phyloP scores from a whole-genome alignment of 2,113 vertebrate species.

The Atlantisia rogersi region DNA sequence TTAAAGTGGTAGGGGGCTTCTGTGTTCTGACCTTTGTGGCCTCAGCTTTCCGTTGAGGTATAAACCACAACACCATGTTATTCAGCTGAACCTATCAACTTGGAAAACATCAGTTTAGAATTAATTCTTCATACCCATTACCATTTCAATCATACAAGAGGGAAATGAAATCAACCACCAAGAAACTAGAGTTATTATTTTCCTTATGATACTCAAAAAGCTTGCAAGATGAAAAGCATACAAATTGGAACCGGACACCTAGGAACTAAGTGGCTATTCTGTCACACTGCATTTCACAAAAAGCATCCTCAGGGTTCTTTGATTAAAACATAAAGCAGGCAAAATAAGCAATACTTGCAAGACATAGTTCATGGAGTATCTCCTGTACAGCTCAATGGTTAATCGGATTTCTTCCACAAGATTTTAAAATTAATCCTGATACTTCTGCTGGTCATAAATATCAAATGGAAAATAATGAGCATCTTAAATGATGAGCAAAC shows the following conservation, averaged over 20 bases:
- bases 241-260: background rate
- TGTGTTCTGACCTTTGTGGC: too few relatives aligned
- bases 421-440: background rate
- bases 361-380: background rate
- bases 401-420: background rate
- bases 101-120: conserved; percentile 15
- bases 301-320: conserved; percentile 12
- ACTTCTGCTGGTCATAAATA: background rate
- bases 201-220: conserved; percentile 1
- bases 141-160: background rate
- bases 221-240: conserved; percentile 4
- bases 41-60: too few relatives aligned
- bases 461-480: background rate
- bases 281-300: conserved; percentile 6
- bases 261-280: conserved; percentile 30
- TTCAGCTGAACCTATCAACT: background rate
- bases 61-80: too few relatives aligned
- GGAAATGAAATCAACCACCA: conserved; percentile 11
- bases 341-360: background rate
- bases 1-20: too few relatives aligned
- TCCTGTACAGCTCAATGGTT: background rate
- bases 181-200: conserved; percentile 20
- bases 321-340: conserved; percentile 33
- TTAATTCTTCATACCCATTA: conserved; percentile 17
- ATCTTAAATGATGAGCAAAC: background rate